These are phyloP conservation scores for Pyralis farinalis DNA, from an alignment of 2,888 invertebrate species.

Conservation along the genomic window DNA sequence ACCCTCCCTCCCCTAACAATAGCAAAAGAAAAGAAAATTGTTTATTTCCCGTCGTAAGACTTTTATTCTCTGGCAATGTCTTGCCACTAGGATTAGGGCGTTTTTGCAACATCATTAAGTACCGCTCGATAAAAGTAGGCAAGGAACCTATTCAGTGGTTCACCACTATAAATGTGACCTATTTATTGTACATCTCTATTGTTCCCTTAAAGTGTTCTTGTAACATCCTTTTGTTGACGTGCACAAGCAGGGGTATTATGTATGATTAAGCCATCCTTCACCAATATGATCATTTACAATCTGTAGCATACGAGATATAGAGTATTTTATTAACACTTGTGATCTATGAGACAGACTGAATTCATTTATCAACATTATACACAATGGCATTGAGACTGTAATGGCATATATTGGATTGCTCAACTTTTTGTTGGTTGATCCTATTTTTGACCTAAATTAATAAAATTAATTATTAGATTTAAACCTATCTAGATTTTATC, in stretches of 20 bases:
- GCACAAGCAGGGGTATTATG: neutral
- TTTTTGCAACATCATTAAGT: conserved; percentile 2
- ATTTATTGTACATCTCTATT: conserved; percentile 2
- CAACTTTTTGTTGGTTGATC: too few relatives aligned
- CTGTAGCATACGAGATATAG: too few relatives aligned
- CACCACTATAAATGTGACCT: conserved; percentile 19
- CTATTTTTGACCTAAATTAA: too few relatives aligned
- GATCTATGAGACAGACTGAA: too few relatives aligned
- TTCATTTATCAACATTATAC: too few relatives aligned
- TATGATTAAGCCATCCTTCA: too few relatives aligned
- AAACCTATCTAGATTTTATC: too few relatives aligned
- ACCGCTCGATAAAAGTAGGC: neutral
- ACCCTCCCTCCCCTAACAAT: conserved; percentile 22
- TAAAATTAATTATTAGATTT: too few relatives aligned
- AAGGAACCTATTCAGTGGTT: conserved; percentile 1
- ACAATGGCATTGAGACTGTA: too few relatives aligned
- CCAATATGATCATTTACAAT: too few relatives aligned
- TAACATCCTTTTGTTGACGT: neutral
- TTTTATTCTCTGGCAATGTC: conserved; percentile 10
- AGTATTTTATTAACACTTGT: too few relatives aligned
- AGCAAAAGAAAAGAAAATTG: conserved; percentile 28
- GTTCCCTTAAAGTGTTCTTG: neutral
- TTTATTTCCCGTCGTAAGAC: conserved; percentile 29
- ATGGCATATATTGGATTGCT: too few relatives aligned
- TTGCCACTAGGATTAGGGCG: conserved; percentile 1